These are phyloP conservation scores for Streptopelia turtur DNA, from an alignment of 2,797 vertebrate genomes.

Conservation along the genomic window DNA sequence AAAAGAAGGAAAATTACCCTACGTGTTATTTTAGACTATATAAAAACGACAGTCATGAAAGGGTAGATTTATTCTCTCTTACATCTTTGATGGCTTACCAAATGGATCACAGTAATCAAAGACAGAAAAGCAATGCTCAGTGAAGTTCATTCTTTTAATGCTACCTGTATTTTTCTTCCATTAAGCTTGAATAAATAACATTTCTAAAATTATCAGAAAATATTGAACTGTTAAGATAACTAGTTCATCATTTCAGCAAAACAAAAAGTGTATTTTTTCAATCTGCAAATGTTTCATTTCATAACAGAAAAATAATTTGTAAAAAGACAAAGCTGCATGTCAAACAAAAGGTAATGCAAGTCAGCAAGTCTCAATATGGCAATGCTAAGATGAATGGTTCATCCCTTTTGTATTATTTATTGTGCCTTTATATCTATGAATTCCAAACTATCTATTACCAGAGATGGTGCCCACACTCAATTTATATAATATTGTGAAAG, in stretches of 20 bases:
- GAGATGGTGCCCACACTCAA: constrained; percentile 7
- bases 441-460: constrained; percentile 55
- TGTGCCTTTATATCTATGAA: constrained; percentile 44
- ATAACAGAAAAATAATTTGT: not conserved
- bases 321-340: not conserved
- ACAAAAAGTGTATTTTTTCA: not conserved
- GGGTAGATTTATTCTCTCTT: constrained; percentile 28
- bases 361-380: not conserved
- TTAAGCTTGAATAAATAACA: not conserved
- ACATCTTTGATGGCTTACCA: constrained; percentile 17
- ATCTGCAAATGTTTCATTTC: not conserved
- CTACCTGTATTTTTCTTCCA: not conserved
- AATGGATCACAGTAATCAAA: constrained; percentile 17
- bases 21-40: constrained; percentile 16
- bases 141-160: not conserved
- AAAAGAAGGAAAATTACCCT: constrained; percentile 24
- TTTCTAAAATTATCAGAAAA: not conserved
- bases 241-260: not conserved
- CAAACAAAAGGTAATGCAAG: not conserved
- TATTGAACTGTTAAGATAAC: not conserved
- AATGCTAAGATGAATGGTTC: not conserved
- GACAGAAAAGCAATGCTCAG: not conserved
- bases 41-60: not conserved
- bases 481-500: constrained; percentile 16
- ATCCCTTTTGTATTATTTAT: constrained; percentile 64